Conservation (phyloP, 1,140 invertebrate genomes). For the Penaeus indicus region DNA sequence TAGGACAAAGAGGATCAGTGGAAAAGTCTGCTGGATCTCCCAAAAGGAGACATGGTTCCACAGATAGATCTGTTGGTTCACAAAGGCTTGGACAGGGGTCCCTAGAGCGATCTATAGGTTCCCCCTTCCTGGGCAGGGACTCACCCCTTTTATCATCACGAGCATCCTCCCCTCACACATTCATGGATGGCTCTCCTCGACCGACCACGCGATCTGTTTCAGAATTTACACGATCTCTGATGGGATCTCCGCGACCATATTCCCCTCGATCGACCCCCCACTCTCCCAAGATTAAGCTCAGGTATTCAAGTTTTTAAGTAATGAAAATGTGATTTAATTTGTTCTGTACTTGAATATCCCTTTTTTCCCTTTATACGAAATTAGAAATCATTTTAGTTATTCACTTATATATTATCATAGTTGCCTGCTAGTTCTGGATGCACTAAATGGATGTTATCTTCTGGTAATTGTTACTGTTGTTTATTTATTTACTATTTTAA, state of each 20-base stretch:
- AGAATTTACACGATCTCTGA: conserved; percentile 62
- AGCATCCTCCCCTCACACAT: conserved; percentile 62
- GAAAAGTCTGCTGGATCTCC: conserved; percentile 58
- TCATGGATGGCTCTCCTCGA: conserved; percentile 59
- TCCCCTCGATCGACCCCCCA: conserved; percentile 65
- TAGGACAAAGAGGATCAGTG: conserved; percentile 51
- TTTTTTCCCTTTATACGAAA: background rate
- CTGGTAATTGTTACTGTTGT: background rate
- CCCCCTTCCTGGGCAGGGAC: conserved; percentile 56
- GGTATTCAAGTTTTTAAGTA: conserved; percentile 31
- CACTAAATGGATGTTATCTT: no score
- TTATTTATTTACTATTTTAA: conserved; percentile 36
- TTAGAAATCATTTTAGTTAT: conserved; percentile 17
- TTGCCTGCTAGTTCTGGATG: no score
- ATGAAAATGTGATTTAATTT: background rate
- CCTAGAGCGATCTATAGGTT: conserved; percentile 52
- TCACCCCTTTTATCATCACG: conserved; percentile 60
- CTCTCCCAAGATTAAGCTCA: conserved; percentile 66
- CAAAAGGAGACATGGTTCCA: conserved; percentile 41
- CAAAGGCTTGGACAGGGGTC: conserved; percentile 51
- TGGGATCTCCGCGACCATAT: conserved; percentile 60
- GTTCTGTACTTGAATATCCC: background rate
- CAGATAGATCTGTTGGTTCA: conserved; percentile 59
- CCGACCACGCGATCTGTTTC: conserved; percentile 61
- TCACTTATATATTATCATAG: conserved; percentile 4